These are phyloP conservation scores for Enteromius mattozi DNA, from an alignment of 2,797 vertebrate genomes.

Conservation along the genomic window DNA sequence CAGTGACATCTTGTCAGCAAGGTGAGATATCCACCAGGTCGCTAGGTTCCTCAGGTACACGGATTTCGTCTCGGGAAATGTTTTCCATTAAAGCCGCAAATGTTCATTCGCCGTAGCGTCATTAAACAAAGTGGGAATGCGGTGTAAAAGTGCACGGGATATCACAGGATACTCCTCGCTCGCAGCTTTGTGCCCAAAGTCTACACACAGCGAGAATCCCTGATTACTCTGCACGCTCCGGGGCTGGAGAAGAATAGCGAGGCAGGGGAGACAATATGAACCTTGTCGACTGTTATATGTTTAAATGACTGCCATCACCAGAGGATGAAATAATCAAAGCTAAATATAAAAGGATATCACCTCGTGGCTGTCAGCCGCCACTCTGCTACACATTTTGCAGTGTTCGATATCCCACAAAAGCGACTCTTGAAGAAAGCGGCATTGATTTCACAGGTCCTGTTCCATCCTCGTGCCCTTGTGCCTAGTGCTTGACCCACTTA, in stretches of 20 bases:
- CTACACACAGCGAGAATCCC: conserved; percentile 50
- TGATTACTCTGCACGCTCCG: conserved; percentile 48
- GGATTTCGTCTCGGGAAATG: conserved; percentile 14
- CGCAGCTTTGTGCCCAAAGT: conserved; percentile 34
- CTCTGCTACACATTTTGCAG: conserved; percentile 68
- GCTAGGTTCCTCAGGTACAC: conserved; percentile 30
- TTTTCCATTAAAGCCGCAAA: conserved; percentile 45
- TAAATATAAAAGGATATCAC: conserved; percentile 69
- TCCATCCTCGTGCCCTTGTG: conserved; percentile 72
- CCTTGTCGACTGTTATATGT: conserved; percentile 55
- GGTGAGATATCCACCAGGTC: conserved; percentile 47
- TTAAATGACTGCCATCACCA: conserved; percentile 55
- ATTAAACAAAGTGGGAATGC: conserved; percentile 20
- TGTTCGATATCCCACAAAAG: conserved; percentile 79
- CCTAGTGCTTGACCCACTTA: conserved; percentile 84
- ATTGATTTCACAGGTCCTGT: conserved; percentile 82
- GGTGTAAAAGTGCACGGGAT: conserved; percentile 29
- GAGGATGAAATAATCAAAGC: conserved; percentile 62
- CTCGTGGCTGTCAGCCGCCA: conserved; percentile 71
- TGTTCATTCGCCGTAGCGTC: conserved; percentile 3
- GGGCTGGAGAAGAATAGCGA: conserved; percentile 44
- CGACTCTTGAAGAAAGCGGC: conserved; percentile 68
- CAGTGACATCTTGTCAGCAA: conserved; percentile 54
- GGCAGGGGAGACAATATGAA: conserved; percentile 56
- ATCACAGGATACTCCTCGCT: conserved; percentile 25